Evolutionary conservation across 1,140 invertebrate species (phyloP), one percentile per base, ranked within the genome.

Genomic region (Lycorma delicatula): DNA sequence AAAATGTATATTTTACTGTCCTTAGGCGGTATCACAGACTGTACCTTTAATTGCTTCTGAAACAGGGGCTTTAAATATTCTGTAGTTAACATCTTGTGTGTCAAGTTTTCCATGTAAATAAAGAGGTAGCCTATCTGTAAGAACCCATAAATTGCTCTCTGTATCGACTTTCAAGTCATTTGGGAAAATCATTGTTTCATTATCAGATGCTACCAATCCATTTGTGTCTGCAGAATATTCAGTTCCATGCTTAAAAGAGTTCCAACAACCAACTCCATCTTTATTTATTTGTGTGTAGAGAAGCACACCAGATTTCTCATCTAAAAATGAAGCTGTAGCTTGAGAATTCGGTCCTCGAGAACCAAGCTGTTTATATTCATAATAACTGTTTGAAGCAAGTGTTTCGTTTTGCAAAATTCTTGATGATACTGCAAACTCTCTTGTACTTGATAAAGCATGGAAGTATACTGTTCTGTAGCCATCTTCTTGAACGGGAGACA

Each of bases 241-340:
- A 12, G 64, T 56, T 1, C 53, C n/a, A 36, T 60, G 36, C 22
- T 56, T 81, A 0, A 79, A 79, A 0, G 84, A 85, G 54, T 79
- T 82, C 87, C 87, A 90, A 62, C 86, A 90, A 1, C 82, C 85
- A 0, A 90, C 77, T 1, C 85, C 82, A 64, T 89, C 86, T 16
- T 85, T 68, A 68, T 88, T 87, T 0, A 86, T 77, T 41, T 88
- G 72, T 1, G 84, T 80, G 67, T 89, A 90, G 67, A 90, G 86
- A 0, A 89, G 70, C 9, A 89, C 81, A 1, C 83, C 83, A 0
- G 82, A 83, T 48, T 79, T 79, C 13, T 79, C 77, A 63, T 89
- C 84, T 9, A 88, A 66, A 60, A 86, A 87, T 16, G 84, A 82
- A 0, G 81, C 82, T 54, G 84, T 85, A 13, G 85, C 84, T 66